Conservation (phyloP, 2,797 vertebrate species). For the Pseudochirops corinnae region DNA sequence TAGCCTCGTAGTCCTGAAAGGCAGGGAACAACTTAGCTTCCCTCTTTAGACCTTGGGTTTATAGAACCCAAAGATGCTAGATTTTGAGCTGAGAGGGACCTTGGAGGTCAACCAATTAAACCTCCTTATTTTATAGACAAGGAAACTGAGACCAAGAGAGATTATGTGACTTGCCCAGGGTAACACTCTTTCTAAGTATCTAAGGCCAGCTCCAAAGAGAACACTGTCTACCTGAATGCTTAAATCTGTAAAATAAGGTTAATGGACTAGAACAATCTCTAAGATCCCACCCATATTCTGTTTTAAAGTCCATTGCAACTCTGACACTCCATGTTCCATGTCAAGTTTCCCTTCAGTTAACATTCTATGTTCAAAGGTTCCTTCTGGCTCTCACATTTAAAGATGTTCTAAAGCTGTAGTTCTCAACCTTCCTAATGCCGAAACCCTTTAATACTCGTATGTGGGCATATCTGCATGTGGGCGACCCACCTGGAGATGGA, state of each 20-base stretch:
- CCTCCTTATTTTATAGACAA: neutral
- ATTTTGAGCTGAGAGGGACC: neutral
- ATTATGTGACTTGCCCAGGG: neutral
- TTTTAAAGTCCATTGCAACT: neutral
- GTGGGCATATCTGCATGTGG: too few relatives aligned
- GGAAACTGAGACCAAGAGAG: neutral
- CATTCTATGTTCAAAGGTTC: neutral
- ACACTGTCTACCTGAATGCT: neutral
- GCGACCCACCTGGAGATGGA: too few relatives aligned
- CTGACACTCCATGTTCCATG: neutral
- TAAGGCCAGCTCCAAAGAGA: neutral
- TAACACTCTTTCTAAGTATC: neutral
- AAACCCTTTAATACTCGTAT: too few relatives aligned
- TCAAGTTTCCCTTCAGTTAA: neutral
- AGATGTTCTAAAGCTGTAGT: too few relatives aligned
- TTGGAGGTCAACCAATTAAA: neutral
- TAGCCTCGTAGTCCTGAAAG: too few relatives aligned
- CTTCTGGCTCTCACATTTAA: neutral
- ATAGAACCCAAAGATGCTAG: neutral
- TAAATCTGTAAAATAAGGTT: neutral
- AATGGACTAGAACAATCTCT: neutral
- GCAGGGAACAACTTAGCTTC: too few relatives aligned
- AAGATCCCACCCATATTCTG: neutral
- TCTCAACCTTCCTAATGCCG: too few relatives aligned
- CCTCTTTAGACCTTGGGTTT: neutral